Conservation (phyloP, 1,140 invertebrate species). For the Tetraneura akinire region DNA sequence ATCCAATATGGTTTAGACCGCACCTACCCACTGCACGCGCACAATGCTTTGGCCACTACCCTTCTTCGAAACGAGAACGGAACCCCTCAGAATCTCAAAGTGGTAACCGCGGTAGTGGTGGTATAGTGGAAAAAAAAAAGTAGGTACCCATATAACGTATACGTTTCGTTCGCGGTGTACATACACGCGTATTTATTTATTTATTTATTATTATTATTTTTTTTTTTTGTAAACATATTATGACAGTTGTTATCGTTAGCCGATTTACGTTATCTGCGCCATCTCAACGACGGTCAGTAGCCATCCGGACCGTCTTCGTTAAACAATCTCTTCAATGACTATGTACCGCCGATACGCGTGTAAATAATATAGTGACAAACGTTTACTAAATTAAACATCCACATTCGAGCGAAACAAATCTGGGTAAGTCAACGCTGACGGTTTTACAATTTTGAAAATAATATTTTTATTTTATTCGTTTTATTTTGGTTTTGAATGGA, state of each 20-base stretch:
- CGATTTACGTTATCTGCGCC: conserved; percentile 25
- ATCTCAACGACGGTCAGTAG: conserved; percentile 11
- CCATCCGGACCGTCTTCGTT: neutral
- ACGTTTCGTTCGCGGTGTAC: neutral
- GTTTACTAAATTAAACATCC: too few relatives aligned
- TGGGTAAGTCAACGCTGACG: too few relatives aligned
- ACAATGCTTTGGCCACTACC: conserved; percentile 28
- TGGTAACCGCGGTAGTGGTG: neutral
- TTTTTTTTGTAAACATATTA: neutral
- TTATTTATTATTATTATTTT: too few relatives aligned
- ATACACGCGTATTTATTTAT: neutral
- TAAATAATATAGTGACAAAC: too few relatives aligned
- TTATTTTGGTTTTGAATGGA: too few relatives aligned
- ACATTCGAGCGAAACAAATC: too few relatives aligned
- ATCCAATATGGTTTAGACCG: conserved; percentile 8
- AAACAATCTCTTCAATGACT: neutral
- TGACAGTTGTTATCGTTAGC: conserved; percentile 22
- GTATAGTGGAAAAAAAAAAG: neutral
- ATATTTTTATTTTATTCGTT: too few relatives aligned
- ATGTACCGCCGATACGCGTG: neutral
- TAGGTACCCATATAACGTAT: neutral
- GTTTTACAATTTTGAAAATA: too few relatives aligned
- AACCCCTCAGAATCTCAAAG: neutral
- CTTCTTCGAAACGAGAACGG: conserved; percentile 17
- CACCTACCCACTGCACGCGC: conserved; percentile 21